Base-by-base conservation (phyloP, 2,113 vertebrate genomes). In the Daubentonia madagascariensis region DNA sequence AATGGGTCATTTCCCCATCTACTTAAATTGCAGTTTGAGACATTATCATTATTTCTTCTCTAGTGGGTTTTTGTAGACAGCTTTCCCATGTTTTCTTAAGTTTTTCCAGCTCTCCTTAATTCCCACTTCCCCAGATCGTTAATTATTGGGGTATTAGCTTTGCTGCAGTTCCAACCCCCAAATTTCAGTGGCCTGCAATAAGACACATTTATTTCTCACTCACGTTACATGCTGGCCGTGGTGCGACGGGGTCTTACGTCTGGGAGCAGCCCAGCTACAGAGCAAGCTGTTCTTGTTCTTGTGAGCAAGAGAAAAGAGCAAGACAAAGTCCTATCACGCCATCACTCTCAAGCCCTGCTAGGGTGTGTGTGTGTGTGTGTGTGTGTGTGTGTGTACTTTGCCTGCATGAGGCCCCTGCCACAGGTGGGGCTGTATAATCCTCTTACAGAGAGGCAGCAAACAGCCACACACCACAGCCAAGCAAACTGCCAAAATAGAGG, bases 1-100 rank as follows among this genome's bases (percentile, higher is more conserved):
- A 96, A 75, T 80, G 22, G 13, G 13, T 92, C 17, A 5, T 94
- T 92, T 76, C 61, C 18, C 70, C 48, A n/a, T 32, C 91, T 94
- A 22, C 32, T 70, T 92, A 76, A 88, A 81, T 83, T 65, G 7
- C 61, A 52, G 37, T 68, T n/a, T 43, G 50, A 45, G 18, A 83
- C 1, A 28, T 35, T 43, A 10, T 78, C 22, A 59, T 76, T 32
- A 9, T 65, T 83, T 95, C 52, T 57, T 48, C 14, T 48, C 30
- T 45, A 23, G 7, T 78, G 67, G 68, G 9, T 63, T 79, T 88
- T 70, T 68, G 3, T 70, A 40, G 57, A 83, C 30, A 61, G 32
- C 23, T 61, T 91, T 70, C 45, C 14, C 52, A n/a, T 67, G 8
- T 75, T 40, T 85, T 68, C 22, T 90, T 50, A 85, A 68, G 43